These are phyloP conservation scores for Acanthococcus lagerstroemiae DNA, from an alignment of 2,888 invertebrate species.

Conservation along the genomic window DNA sequence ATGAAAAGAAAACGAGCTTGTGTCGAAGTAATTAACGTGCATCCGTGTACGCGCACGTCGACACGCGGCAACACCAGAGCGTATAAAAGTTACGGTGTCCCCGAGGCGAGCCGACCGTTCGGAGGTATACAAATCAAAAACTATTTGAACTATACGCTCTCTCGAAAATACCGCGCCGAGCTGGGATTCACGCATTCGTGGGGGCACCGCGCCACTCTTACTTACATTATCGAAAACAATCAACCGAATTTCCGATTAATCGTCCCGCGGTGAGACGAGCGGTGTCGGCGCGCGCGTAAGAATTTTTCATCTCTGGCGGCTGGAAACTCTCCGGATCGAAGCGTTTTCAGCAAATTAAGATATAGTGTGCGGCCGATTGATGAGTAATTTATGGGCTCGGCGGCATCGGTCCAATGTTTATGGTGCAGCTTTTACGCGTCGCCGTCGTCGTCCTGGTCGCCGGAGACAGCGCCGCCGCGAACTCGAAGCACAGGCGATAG, in stretches of 20 bases:
- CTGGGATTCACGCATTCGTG: background rate
- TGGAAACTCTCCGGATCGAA: background rate
- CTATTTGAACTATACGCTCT: no score
- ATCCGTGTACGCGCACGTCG: background rate
- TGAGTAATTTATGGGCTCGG: slow-evolving; percentile 13
- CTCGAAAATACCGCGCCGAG: background rate
- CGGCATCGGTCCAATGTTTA: slow-evolving; percentile 3
- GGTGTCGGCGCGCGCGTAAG: background rate
- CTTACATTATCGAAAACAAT: background rate
- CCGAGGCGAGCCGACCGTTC: background rate
- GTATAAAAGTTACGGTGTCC: no score
- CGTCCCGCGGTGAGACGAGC: background rate
- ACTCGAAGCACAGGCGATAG: background rate
- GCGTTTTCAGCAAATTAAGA: slow-evolving; percentile 18
- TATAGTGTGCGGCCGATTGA: slow-evolving; percentile 9
- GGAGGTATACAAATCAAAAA: background rate
- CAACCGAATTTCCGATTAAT: background rate
- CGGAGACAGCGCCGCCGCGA: background rate
- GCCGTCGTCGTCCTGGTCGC: background rate
- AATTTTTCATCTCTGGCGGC: background rate
- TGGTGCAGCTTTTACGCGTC: background rate
- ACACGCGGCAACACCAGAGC: no score
- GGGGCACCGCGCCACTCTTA: background rate
- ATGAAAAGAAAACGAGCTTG: background rate
- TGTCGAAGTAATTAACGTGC: background rate